Conservation (phyloP, 2,888 invertebrate species). For the Platycheirus albimanus region DNA sequence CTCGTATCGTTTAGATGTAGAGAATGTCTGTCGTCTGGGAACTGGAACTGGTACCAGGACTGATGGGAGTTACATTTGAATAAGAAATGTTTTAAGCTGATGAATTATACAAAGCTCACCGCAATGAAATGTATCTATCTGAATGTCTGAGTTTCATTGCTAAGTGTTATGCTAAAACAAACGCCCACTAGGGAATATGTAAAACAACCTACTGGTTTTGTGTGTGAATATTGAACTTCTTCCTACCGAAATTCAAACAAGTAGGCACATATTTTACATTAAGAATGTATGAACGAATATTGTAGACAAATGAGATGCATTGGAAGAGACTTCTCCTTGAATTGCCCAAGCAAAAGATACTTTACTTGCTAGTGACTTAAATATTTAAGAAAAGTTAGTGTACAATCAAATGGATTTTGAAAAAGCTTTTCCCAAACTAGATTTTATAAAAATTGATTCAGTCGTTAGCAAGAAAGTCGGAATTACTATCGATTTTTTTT, state of each 20-base stretch:
- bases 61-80: slow-evolving; percentile 18
- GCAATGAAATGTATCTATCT: background rate
- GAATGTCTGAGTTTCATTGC: slow-evolving; percentile 12
- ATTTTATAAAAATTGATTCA: too few relatives aligned
- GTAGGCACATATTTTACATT: background rate
- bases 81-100: slow-evolving; percentile 5
- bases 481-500: too few relatives aligned
- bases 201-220: background rate
- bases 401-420: too few relatives aligned
- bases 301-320: too few relatives aligned
- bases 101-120: background rate
- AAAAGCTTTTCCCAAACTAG: too few relatives aligned
- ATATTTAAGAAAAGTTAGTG: too few relatives aligned
- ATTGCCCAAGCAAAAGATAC: too few relatives aligned
- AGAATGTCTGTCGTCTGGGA: slow-evolving; percentile 36
- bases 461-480: too few relatives aligned
- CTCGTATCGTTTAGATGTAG: background rate
- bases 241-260: background rate
- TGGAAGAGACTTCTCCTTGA: too few relatives aligned
- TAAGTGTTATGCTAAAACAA: background rate
- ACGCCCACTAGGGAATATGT: background rate
- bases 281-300: too few relatives aligned
- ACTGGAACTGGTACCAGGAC: background rate
- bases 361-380: too few relatives aligned
- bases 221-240: background rate